Base-by-base conservation (phyloP, 2,113 vertebrate genomes). In the Eretmodus cyanostictus region DNA sequence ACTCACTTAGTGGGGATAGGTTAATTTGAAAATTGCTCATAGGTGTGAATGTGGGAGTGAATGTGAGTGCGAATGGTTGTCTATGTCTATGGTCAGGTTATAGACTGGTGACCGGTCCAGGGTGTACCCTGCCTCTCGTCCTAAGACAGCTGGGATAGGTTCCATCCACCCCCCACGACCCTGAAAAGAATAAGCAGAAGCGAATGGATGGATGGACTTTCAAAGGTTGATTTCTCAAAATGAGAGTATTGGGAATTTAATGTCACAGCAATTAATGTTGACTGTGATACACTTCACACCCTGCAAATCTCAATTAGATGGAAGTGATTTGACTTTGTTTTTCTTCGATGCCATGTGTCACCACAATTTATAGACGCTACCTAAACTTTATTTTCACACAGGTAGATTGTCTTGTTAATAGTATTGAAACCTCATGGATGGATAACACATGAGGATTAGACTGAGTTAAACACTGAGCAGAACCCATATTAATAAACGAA, bases 381-480 rank as follows among this genome's bases (percentile, higher is more conserved):
- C 51, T 7, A 54, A 54, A 54, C 51, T 54, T 54, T 54, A 53
- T n/a, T 22, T 53, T 53, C 51, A 53, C 51, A 53, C 51, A 53
- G n/a, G 51, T 53, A 53, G 51, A 53, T 53, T 53, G 51, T 22
- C 51, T 11, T 53, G n/a, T 22, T 53, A 54, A 54, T 22, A 22
- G 51, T 4, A 54, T 6, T 54, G n/a, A 54, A 54, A 54, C 51
- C 5, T 54, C 51, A 54, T 54, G 51, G 3, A 54, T 54, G 51
- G 51, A 54, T 22, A 54, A 54, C n/a, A 54, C 51, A 54, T 54
- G 51, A 54, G 51, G 51, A 54, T 54, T 54, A 54, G 51, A 54
- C 51, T 54, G 51, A 22, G 51, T 54, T 54, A 54, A 11, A 54
- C 51, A 54, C 51, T 54, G 5, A 54, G 51, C n/a, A 22, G 51